These are phyloP conservation scores for Sitobion miscanthi DNA, from an alignment of 1,140 invertebrate genomes.

Conservation along the genomic window DNA sequence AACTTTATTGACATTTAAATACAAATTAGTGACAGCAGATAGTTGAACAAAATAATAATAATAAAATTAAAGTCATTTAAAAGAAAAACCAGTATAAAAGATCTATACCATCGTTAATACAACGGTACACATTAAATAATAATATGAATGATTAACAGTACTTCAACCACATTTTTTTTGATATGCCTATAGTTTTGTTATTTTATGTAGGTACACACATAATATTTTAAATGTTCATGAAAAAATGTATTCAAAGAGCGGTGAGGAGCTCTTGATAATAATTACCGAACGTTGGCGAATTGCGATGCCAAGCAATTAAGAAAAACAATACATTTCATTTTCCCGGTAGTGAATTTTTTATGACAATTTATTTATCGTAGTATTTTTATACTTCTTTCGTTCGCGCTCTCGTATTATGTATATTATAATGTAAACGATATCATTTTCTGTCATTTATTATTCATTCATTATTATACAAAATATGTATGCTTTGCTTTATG, in stretches of 20 bases:
- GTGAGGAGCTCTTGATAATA: not conserved
- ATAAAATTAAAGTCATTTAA: not conserved
- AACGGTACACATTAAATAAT: too few species aligned
- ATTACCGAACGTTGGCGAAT: not conserved
- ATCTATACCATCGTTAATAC: not conserved
- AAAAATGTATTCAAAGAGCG: not conserved
- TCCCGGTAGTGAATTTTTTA: not conserved
- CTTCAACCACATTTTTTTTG: not conserved
- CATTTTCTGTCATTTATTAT: conserved; percentile 15
- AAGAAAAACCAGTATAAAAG: not conserved
- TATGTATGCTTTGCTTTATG: not conserved
- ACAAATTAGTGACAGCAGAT: not conserved
- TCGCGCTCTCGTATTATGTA: not conserved
- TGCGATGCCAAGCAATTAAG: not conserved
- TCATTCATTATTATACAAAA: conserved; percentile 27
- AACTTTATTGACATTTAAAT: not conserved
- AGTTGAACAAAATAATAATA: not conserved
- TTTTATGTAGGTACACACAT: not conserved
- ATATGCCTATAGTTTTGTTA: not conserved
- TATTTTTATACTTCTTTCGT: not conserved
- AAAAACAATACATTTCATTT: not conserved
- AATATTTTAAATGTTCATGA: not conserved
- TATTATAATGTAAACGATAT: not conserved
- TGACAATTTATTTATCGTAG: not conserved
- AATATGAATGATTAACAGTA: not conserved